These are phyloP conservation scores for Pinctada fucata DNA, from an alignment of 2,888 invertebrate species.

Conservation along the genomic window DNA sequence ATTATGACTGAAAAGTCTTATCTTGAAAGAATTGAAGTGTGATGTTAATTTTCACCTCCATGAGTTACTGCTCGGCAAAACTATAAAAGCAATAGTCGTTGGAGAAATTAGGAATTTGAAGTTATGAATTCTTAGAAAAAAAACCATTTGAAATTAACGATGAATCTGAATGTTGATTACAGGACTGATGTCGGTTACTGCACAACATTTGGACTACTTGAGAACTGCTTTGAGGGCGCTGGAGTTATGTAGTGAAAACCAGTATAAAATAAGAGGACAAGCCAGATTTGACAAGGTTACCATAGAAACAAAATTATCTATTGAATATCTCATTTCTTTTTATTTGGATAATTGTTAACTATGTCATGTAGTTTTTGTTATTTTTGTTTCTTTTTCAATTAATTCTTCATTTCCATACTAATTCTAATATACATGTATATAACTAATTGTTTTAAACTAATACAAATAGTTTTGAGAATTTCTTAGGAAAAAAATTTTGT, in stretches of 20 bases:
- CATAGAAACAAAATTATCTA: background rate
- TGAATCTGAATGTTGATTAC: background rate
- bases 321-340: background rate
- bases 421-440: background rate
- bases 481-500: no score
- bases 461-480: no score
- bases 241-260: slow-evolving; percentile 66
- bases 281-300: slow-evolving; percentile 71
- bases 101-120: no score
- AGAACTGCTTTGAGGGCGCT: slow-evolving; percentile 69
- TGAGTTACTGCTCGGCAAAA: no score
- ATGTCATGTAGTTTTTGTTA: slow-evolving; percentile 3
- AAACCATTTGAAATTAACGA: no score
- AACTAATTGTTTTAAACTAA: no score
- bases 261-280: slow-evolving; percentile 73
- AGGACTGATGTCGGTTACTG: slow-evolving; percentile 74
- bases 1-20: no score
- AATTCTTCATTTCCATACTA: background rate
- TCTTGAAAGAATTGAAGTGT: no score
- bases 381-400: background rate
- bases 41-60: no score
- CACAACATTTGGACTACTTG: slow-evolving; percentile 73
- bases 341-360: background rate
- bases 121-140: no score
- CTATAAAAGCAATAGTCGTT: no score